A percentile compares a stretch with the other conserved stretches of the same genome.
phyloP scores from a whole-genome alignment of 2,797 vertebrate genomes.

The Nannoperca obscura region DNA sequence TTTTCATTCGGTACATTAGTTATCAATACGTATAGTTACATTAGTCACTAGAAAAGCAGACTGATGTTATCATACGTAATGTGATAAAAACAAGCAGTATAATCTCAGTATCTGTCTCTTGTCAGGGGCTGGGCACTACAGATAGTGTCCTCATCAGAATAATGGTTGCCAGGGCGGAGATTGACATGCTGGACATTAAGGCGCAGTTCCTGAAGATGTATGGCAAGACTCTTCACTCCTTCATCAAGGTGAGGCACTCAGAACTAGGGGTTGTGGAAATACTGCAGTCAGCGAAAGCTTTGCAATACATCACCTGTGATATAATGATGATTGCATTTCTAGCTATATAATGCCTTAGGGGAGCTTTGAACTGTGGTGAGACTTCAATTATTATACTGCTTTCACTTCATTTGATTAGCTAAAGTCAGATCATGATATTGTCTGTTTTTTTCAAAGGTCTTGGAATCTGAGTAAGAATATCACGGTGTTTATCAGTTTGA shows the following conservation, averaged over 20 bases:
- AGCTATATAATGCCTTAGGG: not conserved
- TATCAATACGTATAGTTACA: not conserved
- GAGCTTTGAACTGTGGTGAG: not conserved
- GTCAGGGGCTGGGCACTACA: conserved; percentile 94
- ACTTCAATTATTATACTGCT: not conserved
- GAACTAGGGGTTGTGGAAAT: not conserved
- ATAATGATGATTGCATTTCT: conserved; percentile 5
- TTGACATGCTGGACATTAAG: conserved; percentile 96
- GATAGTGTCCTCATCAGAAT: conserved; percentile 93
- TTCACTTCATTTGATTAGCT: not conserved
- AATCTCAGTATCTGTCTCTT: not conserved
- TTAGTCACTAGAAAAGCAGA: not conserved
- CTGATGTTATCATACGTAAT: not conserved
- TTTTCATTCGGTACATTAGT: not conserved
- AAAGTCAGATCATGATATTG: not conserved
- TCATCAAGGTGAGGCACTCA: conserved; percentile 92
- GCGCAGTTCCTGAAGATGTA: conserved; percentile 92
- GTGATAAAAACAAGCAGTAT: not conserved
- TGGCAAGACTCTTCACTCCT: conserved; percentile 94
- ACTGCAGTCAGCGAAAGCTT: conserved; percentile 19
- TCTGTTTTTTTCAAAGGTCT: not conserved
- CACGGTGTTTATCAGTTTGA: not conserved
- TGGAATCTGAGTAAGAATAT: not conserved
- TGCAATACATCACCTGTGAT: conserved; percentile 30
- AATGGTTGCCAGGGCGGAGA: conserved; percentile 94